Evolutionary conservation across 2,797 vertebrate genomes (phyloP).

Genomic region (Nothura maculosa): DNA sequence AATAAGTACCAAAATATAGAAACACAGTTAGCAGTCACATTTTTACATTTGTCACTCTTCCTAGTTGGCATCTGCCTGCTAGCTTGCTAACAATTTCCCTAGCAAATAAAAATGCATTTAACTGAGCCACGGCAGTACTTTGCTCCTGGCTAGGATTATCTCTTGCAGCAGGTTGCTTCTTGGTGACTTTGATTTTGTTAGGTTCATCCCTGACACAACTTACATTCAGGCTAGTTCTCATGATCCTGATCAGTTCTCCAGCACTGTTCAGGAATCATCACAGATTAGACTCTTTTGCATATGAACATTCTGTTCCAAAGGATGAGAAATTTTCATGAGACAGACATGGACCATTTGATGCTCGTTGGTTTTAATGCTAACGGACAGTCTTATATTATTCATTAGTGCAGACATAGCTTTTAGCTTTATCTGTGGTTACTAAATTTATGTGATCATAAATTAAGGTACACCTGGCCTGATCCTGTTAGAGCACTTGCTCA

Average conservation of each 20-base stretch:
- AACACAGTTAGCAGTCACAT: not conserved
- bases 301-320: not conserved
- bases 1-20: slow-evolving; percentile 17
- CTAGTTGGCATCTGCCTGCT: not conserved
- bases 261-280: not conserved
- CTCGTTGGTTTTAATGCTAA: not conserved
- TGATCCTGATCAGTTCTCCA: not conserved
- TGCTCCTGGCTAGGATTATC: not conserved
- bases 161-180: not conserved
- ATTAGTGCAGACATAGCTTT: not conserved
- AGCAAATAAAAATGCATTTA: not conserved
- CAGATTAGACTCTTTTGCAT: not conserved
- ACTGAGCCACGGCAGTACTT: not conserved
- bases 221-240: not conserved
- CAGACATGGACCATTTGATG: not conserved
- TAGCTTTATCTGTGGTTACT: not conserved
- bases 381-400: not conserved
- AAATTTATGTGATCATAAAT: not conserved
- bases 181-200: not conserved
- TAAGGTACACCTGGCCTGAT: not conserved
- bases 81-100: not conserved
- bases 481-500: not conserved
- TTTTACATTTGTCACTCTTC: not conserved
- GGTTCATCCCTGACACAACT: not conserved
- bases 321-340: not conserved